Evolutionary conservation across 2,797 vertebrate genomes (phyloP).

Genomic region (Delichon dasypus): DNA sequence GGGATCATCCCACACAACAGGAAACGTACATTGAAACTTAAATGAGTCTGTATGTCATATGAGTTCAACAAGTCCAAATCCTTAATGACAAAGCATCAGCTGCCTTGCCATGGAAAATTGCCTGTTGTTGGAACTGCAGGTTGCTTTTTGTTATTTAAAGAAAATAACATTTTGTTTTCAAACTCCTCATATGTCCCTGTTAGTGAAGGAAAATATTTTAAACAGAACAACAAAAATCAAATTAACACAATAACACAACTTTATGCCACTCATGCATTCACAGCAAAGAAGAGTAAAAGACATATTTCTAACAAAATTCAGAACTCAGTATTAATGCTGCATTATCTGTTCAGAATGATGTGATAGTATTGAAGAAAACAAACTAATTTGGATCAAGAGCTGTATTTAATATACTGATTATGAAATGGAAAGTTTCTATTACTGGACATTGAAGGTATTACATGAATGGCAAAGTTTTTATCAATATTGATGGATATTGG

Average conservation of each 20-base stretch:
- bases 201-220: background rate
- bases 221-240: background rate
- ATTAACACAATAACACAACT: background rate
- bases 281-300: background rate
- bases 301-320: background rate
- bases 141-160: conserved; percentile 24
- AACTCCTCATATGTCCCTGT: conserved; percentile 19
- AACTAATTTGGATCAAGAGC: background rate
- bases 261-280: background rate
- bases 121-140: background rate
- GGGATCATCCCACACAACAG: conserved; percentile 24
- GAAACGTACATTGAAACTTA: conserved; percentile 21
- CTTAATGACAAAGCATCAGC: conserved; percentile 35
- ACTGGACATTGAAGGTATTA: background rate
- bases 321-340: background rate
- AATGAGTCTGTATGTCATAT: background rate
- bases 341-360: background rate
- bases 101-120: background rate
- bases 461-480: background rate
- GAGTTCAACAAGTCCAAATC: conserved; percentile 18
- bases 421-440: background rate
- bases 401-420: background rate
- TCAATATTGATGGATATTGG: background rate
- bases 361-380: background rate
- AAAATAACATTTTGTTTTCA: background rate